Evolutionary conservation across 2,888 invertebrate species (phyloP), one percentile per base, ranked within the genome.

Genomic region (Syrphus vitripennis): DNA sequence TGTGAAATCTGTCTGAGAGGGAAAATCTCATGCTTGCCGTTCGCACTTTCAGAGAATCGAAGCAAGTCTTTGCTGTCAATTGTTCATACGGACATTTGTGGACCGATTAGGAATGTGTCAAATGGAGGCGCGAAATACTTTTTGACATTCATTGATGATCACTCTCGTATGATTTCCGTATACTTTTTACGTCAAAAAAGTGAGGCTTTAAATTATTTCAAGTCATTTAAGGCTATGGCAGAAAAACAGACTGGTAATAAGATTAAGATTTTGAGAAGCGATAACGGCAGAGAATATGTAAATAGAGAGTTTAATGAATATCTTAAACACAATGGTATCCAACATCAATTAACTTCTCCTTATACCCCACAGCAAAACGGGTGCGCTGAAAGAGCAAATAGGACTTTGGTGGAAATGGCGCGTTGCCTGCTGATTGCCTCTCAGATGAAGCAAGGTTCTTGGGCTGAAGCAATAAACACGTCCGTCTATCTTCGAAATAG

Each of bases 301-400:
- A 72, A 72, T 40, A 72, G 21, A 37, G 74, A 57, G 7, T 57
- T 89, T 6, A 71, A 61, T 71, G n/a, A 87, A 2, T 88, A 83
- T 69, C 75, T 89, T 5, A 78, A 74, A 12, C 34, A 74, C 7
- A 59, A 89, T 63, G 90, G 89, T 4, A 90, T 90, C 29, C 24
- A 76, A 19, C 55, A 75, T 9, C 83, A 88, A 34, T 53, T 74
- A 7, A 88, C 86, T 16, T 86, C 84, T 53, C 76, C 89, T 26
- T 88, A 88, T 82, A 83, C 87, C 9, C 88, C 89, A 48, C 84
- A 89, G 63, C 88, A 89, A 70, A 90, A 89, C 55, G 89, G 89
- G 7, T 31, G 80, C n/a, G 88, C 88, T 9, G 89, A 89, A 67
- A 69, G 89, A 29, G 65, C 67, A 7, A 88, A 88, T 14, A 37